Percentiles rank a stretch among this genome's conserved stretches.
Evolutionary conservation across 2,797 vertebrate genomes (phyloP).

Genomic region (Protonibea diacanthus): DNA sequence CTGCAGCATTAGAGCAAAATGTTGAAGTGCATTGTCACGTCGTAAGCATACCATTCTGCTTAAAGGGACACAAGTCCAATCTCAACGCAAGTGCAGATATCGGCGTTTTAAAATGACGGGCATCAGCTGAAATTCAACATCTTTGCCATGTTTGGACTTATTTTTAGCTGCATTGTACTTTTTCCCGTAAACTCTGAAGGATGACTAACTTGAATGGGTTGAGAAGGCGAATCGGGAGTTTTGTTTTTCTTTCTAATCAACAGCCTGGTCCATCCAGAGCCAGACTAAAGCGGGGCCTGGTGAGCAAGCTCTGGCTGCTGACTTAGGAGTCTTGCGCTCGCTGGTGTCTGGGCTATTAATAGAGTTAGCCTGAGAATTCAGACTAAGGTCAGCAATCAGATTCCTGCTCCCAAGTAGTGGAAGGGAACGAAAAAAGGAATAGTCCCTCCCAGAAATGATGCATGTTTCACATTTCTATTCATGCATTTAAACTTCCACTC

Average conservation of each 20-base stretch:
- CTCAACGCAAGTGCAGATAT: slow-evolving; percentile 6
- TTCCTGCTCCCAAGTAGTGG: slow-evolving; percentile 76
- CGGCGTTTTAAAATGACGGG: not conserved
- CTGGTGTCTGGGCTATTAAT: slow-evolving; percentile 84
- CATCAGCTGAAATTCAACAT: not conserved
- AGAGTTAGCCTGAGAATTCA: slow-evolving; percentile 86
- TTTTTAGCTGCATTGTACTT: slow-evolving; percentile 23
- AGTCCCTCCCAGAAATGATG: slow-evolving; percentile 56
- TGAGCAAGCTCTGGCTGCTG: slow-evolving; percentile 69
- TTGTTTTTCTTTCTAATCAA: slow-evolving; percentile 75
- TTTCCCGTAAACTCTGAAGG: slow-evolving; percentile 23
- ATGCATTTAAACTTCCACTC: slow-evolving; percentile 45
- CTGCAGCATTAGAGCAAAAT: slow-evolving; percentile 40
- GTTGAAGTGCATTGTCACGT: slow-evolving; percentile 18
- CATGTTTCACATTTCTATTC: slow-evolving; percentile 76
- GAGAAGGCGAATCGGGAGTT: not conserved
- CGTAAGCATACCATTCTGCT: slow-evolving; percentile 15
- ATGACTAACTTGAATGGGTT: slow-evolving; percentile 31
- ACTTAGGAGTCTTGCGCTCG: slow-evolving; percentile 76
- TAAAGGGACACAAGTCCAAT: slow-evolving; percentile 19
- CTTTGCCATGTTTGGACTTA: not conserved
- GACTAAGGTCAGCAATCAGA: slow-evolving; percentile 84
- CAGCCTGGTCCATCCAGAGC: slow-evolving; percentile 54
- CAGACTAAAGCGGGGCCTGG: slow-evolving; percentile 54
- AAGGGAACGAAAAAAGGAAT: slow-evolving; percentile 62